A percentile compares a stretch with the other conserved stretches of the same genome.
Evolutionary conservation across 2,797 vertebrate species (phyloP).

Genomic region (Pelochelys cantorii): DNA sequence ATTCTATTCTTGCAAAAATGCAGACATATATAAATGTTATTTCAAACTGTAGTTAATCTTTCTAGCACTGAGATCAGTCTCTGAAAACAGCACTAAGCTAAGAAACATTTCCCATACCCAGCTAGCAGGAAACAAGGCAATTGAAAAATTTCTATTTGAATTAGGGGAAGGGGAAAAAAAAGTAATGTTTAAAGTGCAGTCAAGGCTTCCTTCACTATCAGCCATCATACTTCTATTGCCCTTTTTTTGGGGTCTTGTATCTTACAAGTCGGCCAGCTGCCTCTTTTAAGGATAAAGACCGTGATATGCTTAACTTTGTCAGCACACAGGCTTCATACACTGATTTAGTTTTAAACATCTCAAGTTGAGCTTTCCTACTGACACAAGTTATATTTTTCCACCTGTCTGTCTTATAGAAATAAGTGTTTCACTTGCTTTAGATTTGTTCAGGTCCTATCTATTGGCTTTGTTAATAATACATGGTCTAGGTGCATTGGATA

Average conservation of each 20-base stretch:
- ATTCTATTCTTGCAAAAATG: too few species aligned
- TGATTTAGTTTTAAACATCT: background rate
- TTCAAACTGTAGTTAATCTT: background rate
- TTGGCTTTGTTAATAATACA: background rate
- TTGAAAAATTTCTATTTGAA: background rate
- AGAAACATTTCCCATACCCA: background rate
- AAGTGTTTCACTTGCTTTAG: background rate
- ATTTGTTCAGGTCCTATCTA: too few species aligned
- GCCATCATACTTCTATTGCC: accelerated
- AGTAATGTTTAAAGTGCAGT: background rate
- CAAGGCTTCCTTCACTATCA: accelerated
- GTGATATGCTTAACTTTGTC: accelerated
- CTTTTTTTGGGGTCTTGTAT: too few species aligned
- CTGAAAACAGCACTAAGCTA: background rate
- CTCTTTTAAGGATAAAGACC: background rate
- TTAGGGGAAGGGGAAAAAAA: background rate
- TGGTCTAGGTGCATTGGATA: background rate
- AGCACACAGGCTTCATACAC: background rate
- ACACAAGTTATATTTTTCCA: background rate
- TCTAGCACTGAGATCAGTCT: background rate
- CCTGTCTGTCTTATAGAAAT: background rate
- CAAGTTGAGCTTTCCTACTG: too few species aligned
- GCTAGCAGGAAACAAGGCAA: background rate
- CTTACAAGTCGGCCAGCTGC: too few species aligned
- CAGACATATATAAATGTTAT: background rate